Percentiles rank a stretch among this genome's conserved stretches.
Evolutionary conservation across 2,797 vertebrate genomes (phyloP).

Genomic region (Adrianichthys oophorus): DNA sequence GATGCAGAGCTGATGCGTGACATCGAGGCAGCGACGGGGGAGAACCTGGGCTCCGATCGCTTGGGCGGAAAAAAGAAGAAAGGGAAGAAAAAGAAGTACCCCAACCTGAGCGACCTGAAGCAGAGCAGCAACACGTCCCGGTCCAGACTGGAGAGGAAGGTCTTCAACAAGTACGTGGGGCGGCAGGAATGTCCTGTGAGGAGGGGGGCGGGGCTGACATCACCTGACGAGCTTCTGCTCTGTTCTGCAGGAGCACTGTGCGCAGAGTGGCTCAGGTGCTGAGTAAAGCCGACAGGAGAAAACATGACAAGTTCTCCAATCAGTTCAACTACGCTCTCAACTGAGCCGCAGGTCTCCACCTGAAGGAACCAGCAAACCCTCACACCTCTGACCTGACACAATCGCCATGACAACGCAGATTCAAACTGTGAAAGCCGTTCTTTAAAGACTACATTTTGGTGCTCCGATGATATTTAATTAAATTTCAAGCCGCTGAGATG

Average conservation of each 20-base stretch:
- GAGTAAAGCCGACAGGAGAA: constrained; percentile 84
- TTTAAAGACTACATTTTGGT: too few species aligned
- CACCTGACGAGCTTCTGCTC: constrained; percentile 11
- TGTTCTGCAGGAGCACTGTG: constrained; percentile 80
- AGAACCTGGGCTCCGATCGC: constrained; percentile 86
- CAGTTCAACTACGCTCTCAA: constrained; percentile 96
- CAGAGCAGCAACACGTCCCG: constrained; percentile 83
- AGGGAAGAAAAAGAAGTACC: constrained; percentile 84
- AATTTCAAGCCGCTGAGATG: too few species aligned
- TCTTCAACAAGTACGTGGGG: constrained; percentile 88
- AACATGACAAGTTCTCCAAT: constrained; percentile 96
- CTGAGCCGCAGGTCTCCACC: constrained; percentile 57
- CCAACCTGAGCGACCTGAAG: constrained; percentile 90
- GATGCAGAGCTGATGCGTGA: constrained; percentile 91
- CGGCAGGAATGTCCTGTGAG: too few species aligned
- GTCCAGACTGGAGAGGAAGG: constrained; percentile 86
- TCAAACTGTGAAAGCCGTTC: too few species aligned
- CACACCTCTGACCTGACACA: too few species aligned
- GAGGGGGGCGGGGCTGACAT: neutral
- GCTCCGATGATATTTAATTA: too few species aligned
- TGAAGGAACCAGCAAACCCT: too few species aligned
- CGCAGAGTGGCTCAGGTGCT: constrained; percentile 85
- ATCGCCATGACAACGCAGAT: too few species aligned
- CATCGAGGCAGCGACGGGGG: constrained; percentile 88
- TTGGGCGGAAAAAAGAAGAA: constrained; percentile 68